Base-by-base conservation (phyloP, 35 echinoderm and acorn worm species). In the Heliocidaris tuberculata region DNA sequence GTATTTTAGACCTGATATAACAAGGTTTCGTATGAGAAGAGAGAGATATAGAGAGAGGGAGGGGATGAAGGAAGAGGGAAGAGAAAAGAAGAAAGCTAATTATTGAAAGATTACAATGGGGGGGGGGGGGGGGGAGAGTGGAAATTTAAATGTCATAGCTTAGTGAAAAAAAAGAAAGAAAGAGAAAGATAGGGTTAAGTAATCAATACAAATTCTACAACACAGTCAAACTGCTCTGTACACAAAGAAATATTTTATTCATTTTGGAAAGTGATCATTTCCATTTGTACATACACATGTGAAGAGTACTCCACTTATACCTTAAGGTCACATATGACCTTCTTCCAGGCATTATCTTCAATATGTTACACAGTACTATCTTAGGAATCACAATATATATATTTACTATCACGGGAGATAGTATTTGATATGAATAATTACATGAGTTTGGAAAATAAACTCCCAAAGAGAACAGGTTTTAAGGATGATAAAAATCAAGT, bases 191-290 rank as follows among this genome's bases (percentile, higher is more conserved):
- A 56, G 0, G 10, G 11, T 56, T 56, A 12, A 9, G 0, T 7
- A 78, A 78, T 27, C 65, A 78, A 52, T 7, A 13, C 50, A 52
- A 52, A n/a, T 78, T 2, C 17, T 78, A 4, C 2, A 78, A 78
- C 65, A 21, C 65, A 4, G 4, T 19, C 0, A 27, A 78, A 78
- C 27, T 78, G 65, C 65, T 78, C 65, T 78, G 65, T 78, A 78
- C 65, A 78, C 65, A 78, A 71, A 71, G 61, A 24, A 71, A 78
- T 27, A 78, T 78, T 78, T 78, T 78, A 78, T 78, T 78, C 65
- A 78, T n/a, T 78, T 78, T 78, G 65, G 65, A 78, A 78, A 78
- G 7, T n/a, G 21, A 78, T 78, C 65, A 27, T 78, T 78, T 78
- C 65, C 65, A 78, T 78, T 78, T 78, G 65, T 78, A 78, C 65